phyloP scores from a whole-genome alignment of 2,888 invertebrate species.

The Sesia apiformis region DNA sequence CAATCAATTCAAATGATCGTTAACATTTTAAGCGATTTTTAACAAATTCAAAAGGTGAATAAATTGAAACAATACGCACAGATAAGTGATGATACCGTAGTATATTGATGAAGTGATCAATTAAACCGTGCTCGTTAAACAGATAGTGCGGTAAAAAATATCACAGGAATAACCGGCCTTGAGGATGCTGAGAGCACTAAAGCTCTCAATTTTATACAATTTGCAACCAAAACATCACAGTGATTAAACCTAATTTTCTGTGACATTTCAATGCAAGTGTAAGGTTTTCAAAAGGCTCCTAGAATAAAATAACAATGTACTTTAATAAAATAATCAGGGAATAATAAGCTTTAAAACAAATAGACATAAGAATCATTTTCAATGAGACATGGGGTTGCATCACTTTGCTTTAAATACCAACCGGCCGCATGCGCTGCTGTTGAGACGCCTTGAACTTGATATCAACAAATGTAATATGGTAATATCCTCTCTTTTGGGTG shows the following conservation, averaged over 20 bases:
- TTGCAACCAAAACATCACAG: constrained; percentile 31
- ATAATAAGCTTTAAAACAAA: constrained; percentile 25
- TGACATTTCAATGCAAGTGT: constrained; percentile 36
- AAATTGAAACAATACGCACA: no score
- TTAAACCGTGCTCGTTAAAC: no score
- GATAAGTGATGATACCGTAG: no score
- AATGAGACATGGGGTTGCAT: background rate
- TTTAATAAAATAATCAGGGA: constrained; percentile 16
- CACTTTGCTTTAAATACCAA: no score
- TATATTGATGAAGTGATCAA: no score
- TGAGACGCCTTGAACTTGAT: no score
- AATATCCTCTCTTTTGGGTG: no score
- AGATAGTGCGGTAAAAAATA: constrained; percentile 14
- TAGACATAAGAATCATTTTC: constrained; percentile 2
- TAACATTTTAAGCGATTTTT: no score
- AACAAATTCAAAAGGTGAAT: no score
- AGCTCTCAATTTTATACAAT: constrained; percentile 18
- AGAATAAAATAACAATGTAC: constrained; percentile 29
- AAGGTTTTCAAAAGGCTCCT: constrained; percentile 47
- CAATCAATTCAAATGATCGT: no score
- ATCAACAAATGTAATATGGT: no score
- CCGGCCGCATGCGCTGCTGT: no score
- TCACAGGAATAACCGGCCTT: constrained; percentile 37
- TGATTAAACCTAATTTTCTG: constrained; percentile 46
- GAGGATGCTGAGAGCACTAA: constrained; percentile 21